Evolutionary conservation across 2,113 vertebrate genomes (phyloP).

Genomic region (Notechis scutatus): DNA sequence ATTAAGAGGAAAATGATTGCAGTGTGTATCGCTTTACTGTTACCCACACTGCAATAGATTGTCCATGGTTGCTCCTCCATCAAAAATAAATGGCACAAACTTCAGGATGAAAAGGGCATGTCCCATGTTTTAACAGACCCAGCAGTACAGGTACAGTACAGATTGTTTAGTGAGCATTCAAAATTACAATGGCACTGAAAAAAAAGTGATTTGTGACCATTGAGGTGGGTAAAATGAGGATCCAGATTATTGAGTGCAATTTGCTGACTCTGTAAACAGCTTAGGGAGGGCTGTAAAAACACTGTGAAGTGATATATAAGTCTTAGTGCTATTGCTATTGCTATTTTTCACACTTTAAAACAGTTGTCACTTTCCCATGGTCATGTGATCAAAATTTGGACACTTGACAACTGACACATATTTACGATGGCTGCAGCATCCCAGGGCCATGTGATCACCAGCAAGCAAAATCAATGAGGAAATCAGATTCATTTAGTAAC

Average conservation of each 20-base stretch:
- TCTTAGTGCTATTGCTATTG: no score
- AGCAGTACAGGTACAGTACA: background rate
- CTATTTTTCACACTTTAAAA: background rate
- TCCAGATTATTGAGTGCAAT: no score
- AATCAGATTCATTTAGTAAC: background rate
- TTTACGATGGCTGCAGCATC: background rate
- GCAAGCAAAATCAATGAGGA: background rate
- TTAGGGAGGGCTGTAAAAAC: no score
- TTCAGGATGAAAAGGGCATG: background rate
- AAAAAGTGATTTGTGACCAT: background rate
- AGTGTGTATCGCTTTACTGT: background rate
- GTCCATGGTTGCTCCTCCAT: background rate
- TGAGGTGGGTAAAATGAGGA: no score
- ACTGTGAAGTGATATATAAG: no score
- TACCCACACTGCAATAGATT: background rate
- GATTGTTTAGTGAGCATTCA: background rate
- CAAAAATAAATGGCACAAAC: background rate
- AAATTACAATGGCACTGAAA: background rate
- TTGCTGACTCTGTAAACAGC: no score
- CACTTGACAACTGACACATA: background rate
- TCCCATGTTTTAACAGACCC: background rate
- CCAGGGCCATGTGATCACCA: background rate
- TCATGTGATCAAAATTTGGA: background rate
- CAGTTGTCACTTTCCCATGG: background rate
- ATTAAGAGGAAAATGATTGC: background rate